Percentiles rank a stretch among this genome's conserved stretches.
Evolutionary conservation across 2,113 vertebrate species (phyloP).

Genomic region (Emydocephalus ijimae): DNA sequence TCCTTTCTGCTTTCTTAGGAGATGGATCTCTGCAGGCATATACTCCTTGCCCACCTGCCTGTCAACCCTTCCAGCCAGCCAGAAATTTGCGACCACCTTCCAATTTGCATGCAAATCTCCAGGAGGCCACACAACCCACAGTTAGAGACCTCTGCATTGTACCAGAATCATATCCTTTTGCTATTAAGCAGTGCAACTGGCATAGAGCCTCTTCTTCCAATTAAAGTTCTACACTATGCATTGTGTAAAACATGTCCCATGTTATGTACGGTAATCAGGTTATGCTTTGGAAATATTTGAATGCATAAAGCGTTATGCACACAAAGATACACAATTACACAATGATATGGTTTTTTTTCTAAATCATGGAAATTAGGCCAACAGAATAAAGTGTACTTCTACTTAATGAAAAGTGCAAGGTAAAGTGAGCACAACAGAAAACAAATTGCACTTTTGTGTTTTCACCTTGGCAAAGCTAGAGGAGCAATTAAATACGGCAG

Average conservation of each 20-base stretch:
- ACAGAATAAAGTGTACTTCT: neutral
- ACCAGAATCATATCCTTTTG: neutral
- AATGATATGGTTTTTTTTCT: neutral
- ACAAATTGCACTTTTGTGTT: constrained; percentile 26
- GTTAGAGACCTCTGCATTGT: neutral
- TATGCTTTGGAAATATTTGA: neutral
- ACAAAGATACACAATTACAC: neutral
- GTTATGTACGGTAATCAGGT: neutral
- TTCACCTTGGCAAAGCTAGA: neutral
- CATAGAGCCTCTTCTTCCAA: neutral
- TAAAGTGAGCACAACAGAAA: constrained; percentile 15
- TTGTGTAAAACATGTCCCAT: neutral
- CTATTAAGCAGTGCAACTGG: neutral
- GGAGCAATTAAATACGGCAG: neutral
- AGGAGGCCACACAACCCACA: neutral
- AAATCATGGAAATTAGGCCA: neutral
- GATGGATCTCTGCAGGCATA: neutral
- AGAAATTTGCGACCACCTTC: neutral
- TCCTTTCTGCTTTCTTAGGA: neutral
- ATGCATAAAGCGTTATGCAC: neutral
- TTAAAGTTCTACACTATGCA: neutral
- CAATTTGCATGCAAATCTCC: neutral
- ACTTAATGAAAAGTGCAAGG: neutral
- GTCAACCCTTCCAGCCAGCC: neutral
- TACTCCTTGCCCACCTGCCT: neutral